A percentile compares a stretch with the other conserved stretches of the same genome.
These are phyloP conservation scores for Acrossocheilus fasciatus DNA, from an alignment of 2,797 vertebrate species.

Conservation along the genomic window DNA sequence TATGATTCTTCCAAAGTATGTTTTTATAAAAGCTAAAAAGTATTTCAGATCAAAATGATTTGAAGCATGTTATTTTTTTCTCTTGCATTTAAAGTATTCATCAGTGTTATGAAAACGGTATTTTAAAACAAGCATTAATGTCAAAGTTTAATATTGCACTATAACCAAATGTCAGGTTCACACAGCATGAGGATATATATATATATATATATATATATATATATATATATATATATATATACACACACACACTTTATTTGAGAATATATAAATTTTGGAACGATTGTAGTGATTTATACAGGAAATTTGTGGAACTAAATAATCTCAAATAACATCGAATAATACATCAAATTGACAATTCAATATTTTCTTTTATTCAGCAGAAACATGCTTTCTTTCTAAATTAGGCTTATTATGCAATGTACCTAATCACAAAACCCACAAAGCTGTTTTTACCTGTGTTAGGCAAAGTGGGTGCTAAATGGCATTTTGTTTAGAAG, in stretches of 20 bases:
- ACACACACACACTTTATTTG: too few species aligned
- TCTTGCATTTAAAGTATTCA: neutral
- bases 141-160: slow-evolving; percentile 3
- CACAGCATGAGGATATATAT: neutral
- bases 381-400: neutral
- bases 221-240: too few species aligned
- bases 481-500: neutral
- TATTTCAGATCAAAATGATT: neutral
- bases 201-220: too few species aligned
- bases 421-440: neutral
- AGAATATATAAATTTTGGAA: neutral
- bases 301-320: neutral
- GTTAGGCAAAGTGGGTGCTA: neutral
- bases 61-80: neutral
- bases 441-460: neutral
- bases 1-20: neutral
- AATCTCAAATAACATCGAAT: neutral
- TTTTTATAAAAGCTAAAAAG: neutral
- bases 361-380: neutral
- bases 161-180: neutral
- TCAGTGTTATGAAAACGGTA: neutral
- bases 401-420: neutral
- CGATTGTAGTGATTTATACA: neutral
- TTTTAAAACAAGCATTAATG: slow-evolving; percentile 1
- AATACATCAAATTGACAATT: neutral